A percentile compares a stretch with the other conserved stretches of the same genome.
Conservation (phyloP, 2,888 invertebrate genomes). For the Elmis aenea region DNA sequence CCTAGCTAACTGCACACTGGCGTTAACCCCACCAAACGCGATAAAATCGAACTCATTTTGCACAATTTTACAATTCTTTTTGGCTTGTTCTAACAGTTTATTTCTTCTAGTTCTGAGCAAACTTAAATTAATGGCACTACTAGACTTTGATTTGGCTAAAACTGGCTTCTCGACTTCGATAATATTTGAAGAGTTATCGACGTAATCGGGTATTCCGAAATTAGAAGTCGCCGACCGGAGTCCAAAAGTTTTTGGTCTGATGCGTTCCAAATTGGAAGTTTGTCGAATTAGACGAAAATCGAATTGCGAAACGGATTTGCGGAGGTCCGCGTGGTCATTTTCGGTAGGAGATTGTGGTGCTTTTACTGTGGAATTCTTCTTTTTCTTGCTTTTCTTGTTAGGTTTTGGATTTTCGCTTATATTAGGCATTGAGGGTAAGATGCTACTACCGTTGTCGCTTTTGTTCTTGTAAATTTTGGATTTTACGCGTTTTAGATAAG, state of each 20-base stretch:
- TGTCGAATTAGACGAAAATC: slow-evolving; percentile 42
- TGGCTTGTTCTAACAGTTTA: slow-evolving; percentile 38
- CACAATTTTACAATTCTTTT: slow-evolving; percentile 37
- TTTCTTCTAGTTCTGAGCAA: slow-evolving; percentile 39
- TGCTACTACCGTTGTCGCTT: slow-evolving; percentile 26
- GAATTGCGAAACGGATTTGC: slow-evolving; percentile 32
- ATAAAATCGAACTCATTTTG: slow-evolving; percentile 45
- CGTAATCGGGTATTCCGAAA: slow-evolving; percentile 29
- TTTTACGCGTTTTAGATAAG: slow-evolving; percentile 43
- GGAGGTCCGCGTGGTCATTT: slow-evolving; percentile 14
- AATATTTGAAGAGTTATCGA: slow-evolving; percentile 20
- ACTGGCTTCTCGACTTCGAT: slow-evolving; percentile 32
- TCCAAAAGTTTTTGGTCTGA: slow-evolving; percentile 36
- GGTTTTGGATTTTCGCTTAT: slow-evolving; percentile 31
- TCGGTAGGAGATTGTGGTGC: slow-evolving; percentile 13
- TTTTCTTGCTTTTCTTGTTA: slow-evolving; percentile 27
- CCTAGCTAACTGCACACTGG: slow-evolving; percentile 22
- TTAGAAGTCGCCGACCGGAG: slow-evolving; percentile 28
- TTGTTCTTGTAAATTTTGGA: slow-evolving; percentile 44
- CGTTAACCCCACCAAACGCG: slow-evolving; percentile 35
- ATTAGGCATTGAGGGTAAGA: slow-evolving; percentile 33
- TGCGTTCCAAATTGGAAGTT: slow-evolving; percentile 45
- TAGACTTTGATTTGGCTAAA: slow-evolving; percentile 45
- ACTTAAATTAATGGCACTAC: slow-evolving; percentile 46
- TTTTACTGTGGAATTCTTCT: slow-evolving; percentile 29